Evolutionary conservation across 2,888 invertebrate genomes (phyloP).

Genomic region (Bellardia bayeri): DNA sequence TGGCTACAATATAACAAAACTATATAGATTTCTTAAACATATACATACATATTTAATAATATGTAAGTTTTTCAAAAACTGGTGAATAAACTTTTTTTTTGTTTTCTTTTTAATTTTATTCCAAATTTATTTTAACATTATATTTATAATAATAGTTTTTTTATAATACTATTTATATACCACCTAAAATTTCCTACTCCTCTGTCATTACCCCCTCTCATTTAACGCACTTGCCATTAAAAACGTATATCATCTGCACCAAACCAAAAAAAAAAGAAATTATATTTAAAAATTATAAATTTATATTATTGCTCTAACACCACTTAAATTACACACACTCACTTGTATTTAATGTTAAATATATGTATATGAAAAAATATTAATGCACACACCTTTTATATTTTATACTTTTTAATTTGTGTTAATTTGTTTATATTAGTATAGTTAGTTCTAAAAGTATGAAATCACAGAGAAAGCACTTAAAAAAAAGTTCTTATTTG

Average conservation of each 20-base stretch:
- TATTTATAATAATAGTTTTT: not conserved
- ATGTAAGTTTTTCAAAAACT: not conserved
- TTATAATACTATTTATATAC: not conserved
- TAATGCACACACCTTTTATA: conserved; percentile 45
- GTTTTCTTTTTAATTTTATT: not conserved
- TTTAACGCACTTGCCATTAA: conserved; percentile 64
- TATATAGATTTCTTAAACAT: no score
- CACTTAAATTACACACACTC: not conserved
- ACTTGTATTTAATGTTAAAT: not conserved
- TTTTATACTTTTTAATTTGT: conserved; percentile 14
- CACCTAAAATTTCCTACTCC: not conserved
- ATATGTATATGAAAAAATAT: not conserved
- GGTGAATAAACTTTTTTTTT: conserved; percentile 21
- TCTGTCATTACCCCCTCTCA: not conserved
- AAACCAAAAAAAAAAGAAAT: conserved; percentile 33
- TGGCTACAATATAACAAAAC: no score
- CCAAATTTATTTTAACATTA: not conserved
- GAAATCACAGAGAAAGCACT: conserved; percentile 24
- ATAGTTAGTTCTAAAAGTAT: conserved; percentile 38
- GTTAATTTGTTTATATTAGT: conserved; percentile 33
- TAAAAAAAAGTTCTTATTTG: not conserved
- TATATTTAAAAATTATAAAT: conserved; percentile 8
- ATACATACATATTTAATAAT: not conserved
- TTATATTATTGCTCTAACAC: conserved; percentile 1
- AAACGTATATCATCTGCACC: conserved; percentile 64